Conservation (phyloP, 2,113 vertebrate genomes). For the Chunga burmeisteri region DNA sequence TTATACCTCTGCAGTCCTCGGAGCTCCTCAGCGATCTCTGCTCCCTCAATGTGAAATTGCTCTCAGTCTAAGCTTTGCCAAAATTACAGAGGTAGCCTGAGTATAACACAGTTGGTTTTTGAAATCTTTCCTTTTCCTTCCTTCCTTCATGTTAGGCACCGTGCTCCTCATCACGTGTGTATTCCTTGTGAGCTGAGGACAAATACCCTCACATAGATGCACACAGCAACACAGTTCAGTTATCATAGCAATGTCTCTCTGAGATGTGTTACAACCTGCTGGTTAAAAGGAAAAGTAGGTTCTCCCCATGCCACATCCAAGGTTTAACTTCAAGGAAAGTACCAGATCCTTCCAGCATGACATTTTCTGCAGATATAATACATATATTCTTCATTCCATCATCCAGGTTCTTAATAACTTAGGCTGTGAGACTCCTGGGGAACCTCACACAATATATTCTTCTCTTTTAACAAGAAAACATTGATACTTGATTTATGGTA, state of each 20-base stretch:
- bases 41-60: neutral
- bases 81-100: neutral
- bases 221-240: neutral
- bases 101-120: neutral
- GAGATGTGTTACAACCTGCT: neutral
- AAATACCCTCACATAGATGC: neutral
- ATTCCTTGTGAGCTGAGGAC: neutral
- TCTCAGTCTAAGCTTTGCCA: neutral
- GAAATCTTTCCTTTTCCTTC: neutral
- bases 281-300: neutral
- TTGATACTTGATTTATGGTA: neutral
- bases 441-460: neutral
- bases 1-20: neutral
- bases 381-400: neutral
- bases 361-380: neutral
- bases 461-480: neutral
- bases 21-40: neutral
- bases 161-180: neutral
- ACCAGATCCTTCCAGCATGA: neutral
- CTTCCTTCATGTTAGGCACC: neutral
- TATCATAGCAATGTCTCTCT: neutral
- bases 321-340: neutral
- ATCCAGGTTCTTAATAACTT: neutral
- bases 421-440: neutral
- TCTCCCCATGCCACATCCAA: neutral